phyloP scores from a whole-genome alignment of 2,113 vertebrate species.

The Ellobius talpinus region DNA sequence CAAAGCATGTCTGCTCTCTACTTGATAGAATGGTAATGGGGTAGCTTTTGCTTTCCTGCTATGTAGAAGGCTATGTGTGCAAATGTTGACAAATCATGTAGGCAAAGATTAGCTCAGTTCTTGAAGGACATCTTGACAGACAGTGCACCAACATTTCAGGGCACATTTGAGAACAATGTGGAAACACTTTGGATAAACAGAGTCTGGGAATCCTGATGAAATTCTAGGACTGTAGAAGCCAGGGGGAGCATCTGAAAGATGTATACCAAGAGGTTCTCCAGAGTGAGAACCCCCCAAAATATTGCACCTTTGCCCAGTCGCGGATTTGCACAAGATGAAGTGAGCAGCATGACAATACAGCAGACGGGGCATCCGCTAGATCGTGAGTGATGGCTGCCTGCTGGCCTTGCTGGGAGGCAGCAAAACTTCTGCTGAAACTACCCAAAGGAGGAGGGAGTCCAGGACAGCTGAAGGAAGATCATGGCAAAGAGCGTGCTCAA shows the following conservation, averaged over 20 bases:
- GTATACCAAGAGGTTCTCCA: neutral
- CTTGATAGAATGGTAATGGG: neutral
- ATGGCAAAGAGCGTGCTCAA: neutral
- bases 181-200: neutral
- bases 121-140: neutral
- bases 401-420: neutral
- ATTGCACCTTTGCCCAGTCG: accelerated
- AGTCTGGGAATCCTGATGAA: neutral
- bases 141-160: neutral
- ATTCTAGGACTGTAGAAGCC: neutral
- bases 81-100: neutral
- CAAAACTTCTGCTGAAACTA: neutral
- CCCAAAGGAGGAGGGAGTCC: neutral
- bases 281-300: accelerated
- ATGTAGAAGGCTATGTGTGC: neutral
- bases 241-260: neutral
- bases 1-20: neutral
- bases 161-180: neutral
- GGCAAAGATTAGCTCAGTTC: neutral
- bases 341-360: neutral
- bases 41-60: neutral
- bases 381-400: neutral
- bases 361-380: accelerated
- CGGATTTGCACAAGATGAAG: neutral
- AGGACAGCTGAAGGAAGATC: neutral